phyloP scores from a whole-genome alignment of 92 coral and sea anemone species.

The Zoanthus gigantus region DNA sequence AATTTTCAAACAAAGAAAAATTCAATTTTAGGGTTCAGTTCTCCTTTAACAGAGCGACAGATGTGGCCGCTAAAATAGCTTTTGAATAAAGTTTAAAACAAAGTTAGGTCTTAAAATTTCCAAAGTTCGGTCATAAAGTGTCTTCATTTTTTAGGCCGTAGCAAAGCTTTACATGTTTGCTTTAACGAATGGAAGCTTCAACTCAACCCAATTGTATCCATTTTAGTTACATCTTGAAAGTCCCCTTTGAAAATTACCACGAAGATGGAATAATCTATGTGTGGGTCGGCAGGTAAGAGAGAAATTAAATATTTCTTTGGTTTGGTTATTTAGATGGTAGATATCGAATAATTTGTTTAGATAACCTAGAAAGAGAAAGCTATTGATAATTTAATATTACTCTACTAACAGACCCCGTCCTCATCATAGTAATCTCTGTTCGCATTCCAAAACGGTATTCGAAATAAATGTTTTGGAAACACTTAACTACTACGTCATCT shows the following conservation, averaged over 20 bases:
- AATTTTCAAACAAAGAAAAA: no score
- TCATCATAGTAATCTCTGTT: neutral
- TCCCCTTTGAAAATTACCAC: slow-evolving; percentile 96
- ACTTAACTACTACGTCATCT: neutral
- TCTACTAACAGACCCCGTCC: neutral
- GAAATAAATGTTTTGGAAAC: neutral
- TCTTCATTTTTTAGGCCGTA: neutral
- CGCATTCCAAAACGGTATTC: neutral
- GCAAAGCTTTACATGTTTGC: neutral
- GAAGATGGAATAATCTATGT: slow-evolving; percentile 98
- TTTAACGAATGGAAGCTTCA: neutral
- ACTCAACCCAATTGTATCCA: neutral
- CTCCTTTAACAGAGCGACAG: no score
- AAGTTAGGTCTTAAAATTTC: no score
- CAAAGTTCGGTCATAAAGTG: no score
- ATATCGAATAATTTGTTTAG: no score
- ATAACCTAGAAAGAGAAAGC: no score
- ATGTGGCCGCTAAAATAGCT: no score
- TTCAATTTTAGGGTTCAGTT: no score
- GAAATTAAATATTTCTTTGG: neutral
- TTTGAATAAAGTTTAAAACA: no score
- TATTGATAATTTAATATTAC: neutral
- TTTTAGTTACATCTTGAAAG: slow-evolving; percentile 92
- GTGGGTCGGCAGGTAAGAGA: slow-evolving; percentile 96
- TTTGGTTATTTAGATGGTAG: neutral